A percentile compares a stretch with the other conserved stretches of the same genome.
phyloP scores from a whole-genome alignment of 2,888 invertebrate genomes.

The Conops quadrifasciatus region DNA sequence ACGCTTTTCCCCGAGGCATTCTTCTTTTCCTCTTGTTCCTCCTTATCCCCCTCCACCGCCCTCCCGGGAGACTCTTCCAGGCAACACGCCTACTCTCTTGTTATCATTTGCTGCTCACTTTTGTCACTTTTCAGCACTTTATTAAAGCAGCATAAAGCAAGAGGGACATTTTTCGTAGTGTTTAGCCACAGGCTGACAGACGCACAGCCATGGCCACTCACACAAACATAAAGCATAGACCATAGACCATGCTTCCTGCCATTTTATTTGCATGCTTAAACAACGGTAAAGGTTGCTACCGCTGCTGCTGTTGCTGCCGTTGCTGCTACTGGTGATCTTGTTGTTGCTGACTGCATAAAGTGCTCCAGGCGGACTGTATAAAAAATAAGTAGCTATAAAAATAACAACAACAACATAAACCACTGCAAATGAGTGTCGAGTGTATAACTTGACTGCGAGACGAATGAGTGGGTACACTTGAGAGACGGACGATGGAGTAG shows the following conservation, averaged over 20 bases:
- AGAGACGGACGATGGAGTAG: too few species aligned
- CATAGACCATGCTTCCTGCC: too few species aligned
- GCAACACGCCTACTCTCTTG: not conserved
- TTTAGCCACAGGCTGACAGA: conserved; percentile 30
- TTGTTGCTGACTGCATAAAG: conserved; percentile 9
- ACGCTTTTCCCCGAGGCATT: not conserved
- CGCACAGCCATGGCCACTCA: not conserved
- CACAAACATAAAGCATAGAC: too few species aligned
- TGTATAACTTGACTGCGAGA: conserved; percentile 4
- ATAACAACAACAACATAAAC: conserved; percentile 4
- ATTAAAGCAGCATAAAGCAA: conserved; percentile 17
- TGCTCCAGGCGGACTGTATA: conserved; percentile 16
- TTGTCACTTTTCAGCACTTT: conserved; percentile 22
- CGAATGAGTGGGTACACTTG: not conserved
- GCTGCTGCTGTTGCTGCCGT: not conserved
- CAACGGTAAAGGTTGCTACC: not conserved
- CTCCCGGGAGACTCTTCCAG: too few species aligned
- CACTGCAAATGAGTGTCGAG: conserved; percentile 24
- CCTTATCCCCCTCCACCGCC: not conserved
- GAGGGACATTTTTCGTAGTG: conserved; percentile 25
- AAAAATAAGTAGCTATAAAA: conserved; percentile 13
- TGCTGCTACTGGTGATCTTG: not conserved
- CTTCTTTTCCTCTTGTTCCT: not conserved
- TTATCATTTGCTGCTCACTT: not conserved
- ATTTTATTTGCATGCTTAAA: conserved; percentile 4